phyloP scores from a whole-genome alignment of 2,113 vertebrate species.

The Calonectris borealis region DNA sequence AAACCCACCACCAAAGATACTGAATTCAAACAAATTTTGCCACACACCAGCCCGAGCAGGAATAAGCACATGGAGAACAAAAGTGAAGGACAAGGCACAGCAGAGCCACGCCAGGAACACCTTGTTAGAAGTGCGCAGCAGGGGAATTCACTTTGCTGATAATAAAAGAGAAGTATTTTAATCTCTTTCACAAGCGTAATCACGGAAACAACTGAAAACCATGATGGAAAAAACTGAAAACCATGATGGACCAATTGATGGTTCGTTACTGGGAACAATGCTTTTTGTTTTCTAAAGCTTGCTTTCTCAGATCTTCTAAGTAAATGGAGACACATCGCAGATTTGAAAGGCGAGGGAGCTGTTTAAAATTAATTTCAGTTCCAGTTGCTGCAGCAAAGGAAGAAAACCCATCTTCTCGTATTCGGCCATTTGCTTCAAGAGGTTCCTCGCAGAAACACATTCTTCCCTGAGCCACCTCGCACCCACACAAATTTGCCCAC shows the following conservation, averaged over 20 bases:
- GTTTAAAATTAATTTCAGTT: constrained; percentile 46
- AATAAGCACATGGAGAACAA: background rate
- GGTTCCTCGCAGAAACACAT: fast-evolving
- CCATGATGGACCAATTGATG: constrained; percentile 36
- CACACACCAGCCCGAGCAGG: background rate
- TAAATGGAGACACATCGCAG: background rate
- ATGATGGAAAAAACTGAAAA: constrained; percentile 43
- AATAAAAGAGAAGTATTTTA: constrained; percentile 58
- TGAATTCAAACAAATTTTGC: background rate
- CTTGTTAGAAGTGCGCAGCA: background rate
- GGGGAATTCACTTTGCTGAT: constrained; percentile 36
- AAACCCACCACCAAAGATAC: background rate
- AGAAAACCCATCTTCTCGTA: background rate
- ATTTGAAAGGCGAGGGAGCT: constrained; percentile 23
- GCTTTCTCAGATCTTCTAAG: constrained; percentile 32
- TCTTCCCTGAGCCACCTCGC: background rate
- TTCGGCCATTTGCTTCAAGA: background rate
- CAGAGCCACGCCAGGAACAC: background rate
- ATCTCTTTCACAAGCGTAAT: constrained; percentile 53
- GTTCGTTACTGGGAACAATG: constrained; percentile 39
- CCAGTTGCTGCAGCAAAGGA: background rate
- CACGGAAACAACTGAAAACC: constrained; percentile 35
- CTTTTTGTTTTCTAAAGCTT: constrained; percentile 45
- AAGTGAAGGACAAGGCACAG: background rate
- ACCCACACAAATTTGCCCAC: background rate